A percentile compares a stretch with the other conserved stretches of the same genome.
Evolutionary conservation across 2,797 vertebrate genomes (phyloP).

Genomic region (Tangara arthus): DNA sequence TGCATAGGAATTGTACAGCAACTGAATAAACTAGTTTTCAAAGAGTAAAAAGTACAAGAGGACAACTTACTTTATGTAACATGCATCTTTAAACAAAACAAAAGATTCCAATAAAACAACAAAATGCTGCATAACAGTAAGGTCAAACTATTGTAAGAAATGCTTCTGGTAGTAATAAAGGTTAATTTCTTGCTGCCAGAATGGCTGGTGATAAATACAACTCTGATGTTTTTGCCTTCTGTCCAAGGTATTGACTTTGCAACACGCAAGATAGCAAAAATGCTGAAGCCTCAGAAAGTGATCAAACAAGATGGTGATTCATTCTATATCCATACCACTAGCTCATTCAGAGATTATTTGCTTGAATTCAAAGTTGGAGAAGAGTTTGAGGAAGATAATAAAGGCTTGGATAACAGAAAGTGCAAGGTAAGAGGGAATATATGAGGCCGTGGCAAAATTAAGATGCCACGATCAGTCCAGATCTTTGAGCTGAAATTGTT

Average conservation of each 20-base stretch:
- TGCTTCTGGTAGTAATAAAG: not conserved
- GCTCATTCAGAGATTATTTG: slow-evolving; percentile 79
- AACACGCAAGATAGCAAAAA: slow-evolving; percentile 81
- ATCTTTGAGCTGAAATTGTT: not conserved
- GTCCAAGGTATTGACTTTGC: slow-evolving; percentile 77
- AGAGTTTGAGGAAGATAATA: slow-evolving; percentile 86
- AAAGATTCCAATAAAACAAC: not conserved
- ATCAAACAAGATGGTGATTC: slow-evolving; percentile 80
- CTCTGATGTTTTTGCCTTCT: not conserved
- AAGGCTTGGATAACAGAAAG: slow-evolving; percentile 85
- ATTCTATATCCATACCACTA: slow-evolving; percentile 80
- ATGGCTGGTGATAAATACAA: not conserved
- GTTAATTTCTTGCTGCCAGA: not conserved
- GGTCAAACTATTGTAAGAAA: not conserved
- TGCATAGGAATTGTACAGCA: not conserved
- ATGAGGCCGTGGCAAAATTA: not conserved
- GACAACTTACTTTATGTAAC: not conserved
- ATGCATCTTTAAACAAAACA: not conserved
- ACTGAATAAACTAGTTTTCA: not conserved
- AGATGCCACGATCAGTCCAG: not conserved
- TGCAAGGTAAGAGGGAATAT: slow-evolving; percentile 78
- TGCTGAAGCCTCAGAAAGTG: slow-evolving; percentile 83
- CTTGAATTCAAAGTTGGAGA: slow-evolving; percentile 80
- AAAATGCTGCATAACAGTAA: not conserved
- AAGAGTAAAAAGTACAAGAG: not conserved